Percentiles rank a stretch among this genome's conserved stretches.
Conservation (phyloP, 2,113 vertebrate genomes). For the Microcebus tavaratra region DNA sequence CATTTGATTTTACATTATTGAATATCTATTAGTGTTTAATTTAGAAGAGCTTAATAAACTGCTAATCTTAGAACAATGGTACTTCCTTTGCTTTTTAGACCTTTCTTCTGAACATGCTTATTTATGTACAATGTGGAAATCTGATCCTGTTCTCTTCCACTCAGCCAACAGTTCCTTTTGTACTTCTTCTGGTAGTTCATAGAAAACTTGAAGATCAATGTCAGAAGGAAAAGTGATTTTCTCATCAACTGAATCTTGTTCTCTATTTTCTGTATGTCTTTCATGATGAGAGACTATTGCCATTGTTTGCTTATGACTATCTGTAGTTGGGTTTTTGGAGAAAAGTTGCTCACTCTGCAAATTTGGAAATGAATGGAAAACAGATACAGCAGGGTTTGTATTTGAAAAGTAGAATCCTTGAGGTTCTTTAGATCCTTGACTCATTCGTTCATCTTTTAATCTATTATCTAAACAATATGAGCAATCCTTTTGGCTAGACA, state of each 20-base stretch:
- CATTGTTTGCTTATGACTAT: neutral
- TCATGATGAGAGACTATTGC: neutral
- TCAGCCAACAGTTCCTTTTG: constrained; percentile 88
- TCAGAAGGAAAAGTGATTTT: constrained; percentile 81
- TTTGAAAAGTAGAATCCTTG: constrained; percentile 28
- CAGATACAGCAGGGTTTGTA: neutral
- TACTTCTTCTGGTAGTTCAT: constrained; percentile 89
- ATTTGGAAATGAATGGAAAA: constrained; percentile 62
- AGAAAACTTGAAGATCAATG: constrained; percentile 90
- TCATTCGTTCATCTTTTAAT: neutral
- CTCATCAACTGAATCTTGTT: neutral
- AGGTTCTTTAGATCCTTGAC: constrained; percentile 1
- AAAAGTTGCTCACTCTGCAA: constrained; percentile 32
- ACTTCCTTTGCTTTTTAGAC: constrained; percentile 68
- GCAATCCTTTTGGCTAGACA: neutral
- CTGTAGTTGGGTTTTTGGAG: neutral
- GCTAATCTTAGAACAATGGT: constrained; percentile 73
- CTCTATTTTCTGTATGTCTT: neutral
- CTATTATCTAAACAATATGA: neutral
- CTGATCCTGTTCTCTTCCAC: constrained; percentile 85
- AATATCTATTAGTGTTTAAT: constrained; percentile 70
- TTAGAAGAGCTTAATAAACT: constrained; percentile 89
- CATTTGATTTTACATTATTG: constrained; percentile 26
- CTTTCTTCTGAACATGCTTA: constrained; percentile 67
- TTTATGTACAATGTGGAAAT: constrained; percentile 71